Evolutionary conservation across 2,888 invertebrate genomes (phyloP).

Genomic region (Rhingia rostrata): DNA sequence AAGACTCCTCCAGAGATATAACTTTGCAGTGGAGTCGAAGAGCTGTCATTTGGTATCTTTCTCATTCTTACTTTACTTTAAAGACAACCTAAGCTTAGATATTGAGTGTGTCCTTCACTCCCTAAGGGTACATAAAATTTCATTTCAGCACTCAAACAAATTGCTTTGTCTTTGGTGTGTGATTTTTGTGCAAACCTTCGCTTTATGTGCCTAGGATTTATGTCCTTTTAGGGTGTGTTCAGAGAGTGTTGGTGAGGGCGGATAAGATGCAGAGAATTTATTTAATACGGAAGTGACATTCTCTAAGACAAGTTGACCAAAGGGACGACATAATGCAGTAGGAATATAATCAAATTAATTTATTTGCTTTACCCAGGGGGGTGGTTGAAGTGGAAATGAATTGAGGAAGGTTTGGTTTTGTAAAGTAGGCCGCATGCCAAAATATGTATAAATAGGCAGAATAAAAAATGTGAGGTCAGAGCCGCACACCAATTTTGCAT

Average conservation of each 20-base stretch:
- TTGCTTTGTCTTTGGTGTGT: conserved; percentile 62
- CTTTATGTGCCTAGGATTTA: conserved; percentile 9
- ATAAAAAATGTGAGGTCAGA: not conserved
- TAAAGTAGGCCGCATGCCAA: not conserved
- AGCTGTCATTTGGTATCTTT: too few relatives aligned
- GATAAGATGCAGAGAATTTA: conserved; percentile 19
- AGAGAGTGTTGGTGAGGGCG: conserved; percentile 1
- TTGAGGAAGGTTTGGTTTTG: not conserved
- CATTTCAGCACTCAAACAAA: conserved; percentile 64
- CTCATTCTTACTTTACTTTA: not conserved
- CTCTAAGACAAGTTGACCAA: conserved; percentile 19
- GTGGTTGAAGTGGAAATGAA: not conserved
- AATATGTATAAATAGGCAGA: not conserved
- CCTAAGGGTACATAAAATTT: conserved; percentile 43
- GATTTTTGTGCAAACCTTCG: conserved; percentile 50
- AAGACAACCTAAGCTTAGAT: conserved; percentile 4
- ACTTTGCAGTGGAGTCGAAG: not conserved
- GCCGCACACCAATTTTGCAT: not conserved
- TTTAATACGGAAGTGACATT: conserved; percentile 29
- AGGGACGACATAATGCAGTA: conserved; percentile 18
- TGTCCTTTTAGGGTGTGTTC: not conserved
- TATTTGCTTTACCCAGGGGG: conserved; percentile 16
- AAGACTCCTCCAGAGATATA: not conserved
- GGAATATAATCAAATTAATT: conserved; percentile 53
- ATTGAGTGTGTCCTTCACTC: conserved; percentile 36